These are phyloP conservation scores for Andricus quercusramuli DNA, from an alignment of 2,888 invertebrate species.

Conservation along the genomic window DNA sequence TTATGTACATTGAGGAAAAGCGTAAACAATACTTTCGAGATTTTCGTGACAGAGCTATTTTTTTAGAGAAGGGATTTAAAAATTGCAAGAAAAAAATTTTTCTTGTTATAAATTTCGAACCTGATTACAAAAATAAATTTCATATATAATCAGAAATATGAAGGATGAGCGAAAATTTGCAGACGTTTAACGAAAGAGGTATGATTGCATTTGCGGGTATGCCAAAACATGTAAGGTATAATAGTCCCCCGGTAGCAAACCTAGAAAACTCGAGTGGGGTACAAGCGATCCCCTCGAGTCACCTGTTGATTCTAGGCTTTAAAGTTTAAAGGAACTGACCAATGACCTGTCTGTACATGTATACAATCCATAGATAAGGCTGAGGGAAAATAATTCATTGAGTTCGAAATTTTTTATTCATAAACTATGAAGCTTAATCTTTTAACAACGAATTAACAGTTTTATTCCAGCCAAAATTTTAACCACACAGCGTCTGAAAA, in stretches of 20 bases:
- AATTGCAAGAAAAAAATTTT: too few species aligned
- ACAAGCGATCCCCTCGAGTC: conserved; percentile 65
- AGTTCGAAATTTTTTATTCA: too few species aligned
- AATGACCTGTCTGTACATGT: conserved; percentile 59
- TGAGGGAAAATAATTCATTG: too few species aligned
- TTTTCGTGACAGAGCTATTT: too few species aligned
- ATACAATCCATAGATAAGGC: not conserved
- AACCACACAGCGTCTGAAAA: not conserved
- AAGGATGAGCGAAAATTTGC: not conserved
- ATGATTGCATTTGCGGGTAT: conserved; percentile 26
- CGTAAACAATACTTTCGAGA: too few species aligned
- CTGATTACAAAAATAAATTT: not conserved
- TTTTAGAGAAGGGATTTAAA: too few species aligned
- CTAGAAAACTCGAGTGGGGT: conserved; percentile 49
- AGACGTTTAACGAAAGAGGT: not conserved
- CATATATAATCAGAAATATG: not conserved
- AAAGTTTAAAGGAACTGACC: conserved; percentile 71
- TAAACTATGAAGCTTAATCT: too few species aligned
- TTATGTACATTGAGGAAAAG: too few species aligned
- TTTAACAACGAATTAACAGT: too few species aligned
- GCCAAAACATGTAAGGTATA: conserved; percentile 35
- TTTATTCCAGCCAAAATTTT: not conserved
- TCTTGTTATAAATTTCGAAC: not conserved
- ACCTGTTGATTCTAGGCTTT: conserved; percentile 75
- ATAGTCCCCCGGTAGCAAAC: conserved; percentile 46